A percentile compares a stretch with the other conserved stretches of the same genome.
phyloP scores from a whole-genome alignment of 2,888 invertebrate species.

The Caenorhabditis becei region DNA sequence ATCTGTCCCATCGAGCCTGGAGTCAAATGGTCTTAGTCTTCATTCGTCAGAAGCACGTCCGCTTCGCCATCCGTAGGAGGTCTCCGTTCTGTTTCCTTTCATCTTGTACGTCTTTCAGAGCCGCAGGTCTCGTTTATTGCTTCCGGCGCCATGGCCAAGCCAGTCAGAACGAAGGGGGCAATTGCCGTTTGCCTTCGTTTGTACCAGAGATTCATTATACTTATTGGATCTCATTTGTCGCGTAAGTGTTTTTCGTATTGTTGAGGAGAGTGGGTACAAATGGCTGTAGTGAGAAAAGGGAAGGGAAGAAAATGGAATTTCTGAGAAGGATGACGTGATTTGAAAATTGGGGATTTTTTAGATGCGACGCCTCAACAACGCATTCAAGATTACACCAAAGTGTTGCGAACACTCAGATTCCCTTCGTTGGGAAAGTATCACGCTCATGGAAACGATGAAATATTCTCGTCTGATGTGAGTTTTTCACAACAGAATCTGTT shows the following conservation, averaged over 20 bases:
- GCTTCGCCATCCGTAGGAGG: conserved; percentile 76
- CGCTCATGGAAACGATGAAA: conserved; percentile 48
- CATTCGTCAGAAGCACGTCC: conserved; percentile 71
- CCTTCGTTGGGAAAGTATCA: conserved; percentile 62
- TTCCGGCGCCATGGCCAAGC: conserved; percentile 72
- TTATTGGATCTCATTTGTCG: conserved; percentile 95
- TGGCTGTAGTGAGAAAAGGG: conserved; percentile 1
- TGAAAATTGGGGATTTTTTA: conserved; percentile 40
- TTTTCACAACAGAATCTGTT: no score
- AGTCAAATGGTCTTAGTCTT: conserved; percentile 80
- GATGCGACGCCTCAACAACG: conserved; percentile 75
- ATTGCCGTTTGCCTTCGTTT: conserved; percentile 93
- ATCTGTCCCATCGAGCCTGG: conserved; percentile 77
- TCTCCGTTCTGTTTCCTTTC: background rate
- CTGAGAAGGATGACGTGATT: background rate
- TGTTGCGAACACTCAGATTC: conserved; percentile 65
- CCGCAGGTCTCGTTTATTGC: conserved; percentile 74
- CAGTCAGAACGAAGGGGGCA: conserved; percentile 90
- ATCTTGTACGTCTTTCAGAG: conserved; percentile 56
- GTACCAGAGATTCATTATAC: conserved; percentile 95
- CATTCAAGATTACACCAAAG: conserved; percentile 76
- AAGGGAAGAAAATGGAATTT: background rate
- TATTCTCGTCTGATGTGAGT: conserved; percentile 70
- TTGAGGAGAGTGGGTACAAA: background rate
- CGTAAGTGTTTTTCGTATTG: conserved; percentile 83